A percentile compares a stretch with the other conserved stretches of the same genome.
These are phyloP conservation scores for Linepithema humile DNA, from an alignment of 1,140 invertebrate genomes.

Conservation along the genomic window DNA sequence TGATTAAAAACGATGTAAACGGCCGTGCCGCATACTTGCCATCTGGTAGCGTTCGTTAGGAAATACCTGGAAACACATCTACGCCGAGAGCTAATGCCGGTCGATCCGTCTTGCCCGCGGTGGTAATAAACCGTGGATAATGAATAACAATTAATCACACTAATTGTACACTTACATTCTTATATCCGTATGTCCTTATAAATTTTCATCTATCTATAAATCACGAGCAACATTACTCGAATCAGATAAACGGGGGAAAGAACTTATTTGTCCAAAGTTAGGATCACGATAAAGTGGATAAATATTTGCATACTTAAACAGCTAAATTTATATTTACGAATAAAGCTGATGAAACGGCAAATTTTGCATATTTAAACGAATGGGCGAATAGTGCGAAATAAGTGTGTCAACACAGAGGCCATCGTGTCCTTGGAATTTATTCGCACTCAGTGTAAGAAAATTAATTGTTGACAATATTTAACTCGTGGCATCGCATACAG, in stretches of 20 bases:
- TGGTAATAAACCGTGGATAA: constrained; percentile 31
- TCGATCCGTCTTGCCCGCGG: constrained; percentile 25
- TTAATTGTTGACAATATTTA: background rate
- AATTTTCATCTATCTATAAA: background rate
- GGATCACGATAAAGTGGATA: background rate
- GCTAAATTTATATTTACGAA: background rate
- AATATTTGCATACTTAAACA: background rate
- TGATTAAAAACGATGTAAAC: constrained; percentile 68
- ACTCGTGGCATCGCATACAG: background rate
- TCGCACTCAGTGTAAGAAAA: background rate
- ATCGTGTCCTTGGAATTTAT: background rate
- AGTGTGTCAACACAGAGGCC: background rate
- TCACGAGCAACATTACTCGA: background rate
- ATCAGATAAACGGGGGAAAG: background rate
- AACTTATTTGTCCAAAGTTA: background rate
- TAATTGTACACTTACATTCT: constrained; percentile 18
- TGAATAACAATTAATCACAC: constrained; percentile 42
- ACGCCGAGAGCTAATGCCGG: constrained; percentile 16
- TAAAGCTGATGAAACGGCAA: background rate
- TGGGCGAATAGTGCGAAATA: background rate
- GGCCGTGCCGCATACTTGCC: constrained; percentile 26
- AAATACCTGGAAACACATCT: constrained; percentile 41
- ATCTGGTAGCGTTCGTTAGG: constrained; percentile 50
- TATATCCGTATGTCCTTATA: background rate
- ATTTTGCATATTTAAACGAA: background rate